These are phyloP conservation scores for Etia nguti DNA, from an alignment of 2,113 vertebrate species.

Conservation along the genomic window DNA sequence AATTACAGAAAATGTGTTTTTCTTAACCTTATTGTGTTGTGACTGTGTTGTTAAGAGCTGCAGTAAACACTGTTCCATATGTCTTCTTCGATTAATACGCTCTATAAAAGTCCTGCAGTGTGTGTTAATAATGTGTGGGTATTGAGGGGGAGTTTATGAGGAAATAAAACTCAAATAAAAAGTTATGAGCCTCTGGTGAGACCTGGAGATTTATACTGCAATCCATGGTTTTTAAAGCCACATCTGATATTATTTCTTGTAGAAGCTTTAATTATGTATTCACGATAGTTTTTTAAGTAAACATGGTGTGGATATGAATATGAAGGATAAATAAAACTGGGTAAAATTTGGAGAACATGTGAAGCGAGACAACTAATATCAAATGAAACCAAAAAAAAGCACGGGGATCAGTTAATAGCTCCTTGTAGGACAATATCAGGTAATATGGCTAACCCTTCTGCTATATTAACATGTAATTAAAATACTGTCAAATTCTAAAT, in stretches of 20 bases:
- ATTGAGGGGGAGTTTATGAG: background rate
- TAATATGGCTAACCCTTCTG: background rate
- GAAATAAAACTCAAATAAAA: background rate
- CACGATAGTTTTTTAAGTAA: background rate
- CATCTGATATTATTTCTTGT: background rate
- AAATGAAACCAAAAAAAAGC: background rate
- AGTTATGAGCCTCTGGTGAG: background rate
- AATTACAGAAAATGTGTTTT: background rate
- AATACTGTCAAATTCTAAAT: slow-evolving; percentile 21
- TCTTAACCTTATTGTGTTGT: background rate
- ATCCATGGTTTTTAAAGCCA: background rate
- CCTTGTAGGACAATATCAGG: background rate
- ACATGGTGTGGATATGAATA: background rate
- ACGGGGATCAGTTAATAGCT: background rate
- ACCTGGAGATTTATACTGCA: background rate
- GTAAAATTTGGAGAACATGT: background rate
- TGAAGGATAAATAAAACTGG: background rate
- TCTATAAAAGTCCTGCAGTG: background rate
- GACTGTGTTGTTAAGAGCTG: background rate
- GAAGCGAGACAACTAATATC: background rate
- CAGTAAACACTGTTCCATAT: background rate
- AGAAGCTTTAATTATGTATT: background rate
- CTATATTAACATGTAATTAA: slow-evolving; percentile 16
- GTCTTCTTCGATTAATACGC: background rate
- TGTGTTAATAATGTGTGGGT: background rate